Base-by-base conservation (phyloP, 2,888 invertebrate species). In the Lagria hirta region DNA sequence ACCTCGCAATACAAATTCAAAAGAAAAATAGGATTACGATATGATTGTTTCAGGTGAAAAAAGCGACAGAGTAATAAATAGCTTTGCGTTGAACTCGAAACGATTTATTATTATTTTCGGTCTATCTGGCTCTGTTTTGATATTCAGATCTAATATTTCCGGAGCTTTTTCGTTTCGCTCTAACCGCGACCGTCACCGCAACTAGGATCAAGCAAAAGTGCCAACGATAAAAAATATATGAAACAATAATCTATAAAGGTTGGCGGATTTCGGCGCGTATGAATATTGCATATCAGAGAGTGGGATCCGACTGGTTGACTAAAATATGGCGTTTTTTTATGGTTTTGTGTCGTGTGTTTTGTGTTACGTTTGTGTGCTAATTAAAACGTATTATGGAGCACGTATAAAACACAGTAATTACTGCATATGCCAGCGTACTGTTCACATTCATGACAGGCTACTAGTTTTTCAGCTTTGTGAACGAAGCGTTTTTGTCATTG, bases 131-230 rank as follows among this genome's bases (percentile, higher is more conserved):
- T 16, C 48, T 38, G 43, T 48, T 52, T 52, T 52, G 52, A 48
- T 52, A 52, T 52, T 52, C 44, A 52, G 49, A 52, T 52, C 51
- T n/a, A n/a, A n/a, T n/a, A n/a, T 49, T 52, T 48, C 7, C 16
- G 10, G 28, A 5, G 16, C 13, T 13, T n/a, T n/a, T n/a, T 7
- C 14, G 3, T 11, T 16, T 29, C 3, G n/a, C 29, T 11, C 3
- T n/a, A 10, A 3, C 15, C n/a, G 7, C 7, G 29, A n/a, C n/a
- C n/a, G 29, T 3, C 7, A 29, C 27, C 26, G 17, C 23, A 11
- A 24, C 24, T 17, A 36, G 43, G 43, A 43, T 43, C 43, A 36
- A 30, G 43, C 24, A 36, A n/a, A 43, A 43, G 43, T 43, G 43
- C 29, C 43, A 24, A 43, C 43, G 43, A 43, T 43, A 43, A 43